Base-by-base conservation (phyloP, 30 jellyfish, hydroid and myxozoan genomes). In the Chironex yamaguchii region DNA sequence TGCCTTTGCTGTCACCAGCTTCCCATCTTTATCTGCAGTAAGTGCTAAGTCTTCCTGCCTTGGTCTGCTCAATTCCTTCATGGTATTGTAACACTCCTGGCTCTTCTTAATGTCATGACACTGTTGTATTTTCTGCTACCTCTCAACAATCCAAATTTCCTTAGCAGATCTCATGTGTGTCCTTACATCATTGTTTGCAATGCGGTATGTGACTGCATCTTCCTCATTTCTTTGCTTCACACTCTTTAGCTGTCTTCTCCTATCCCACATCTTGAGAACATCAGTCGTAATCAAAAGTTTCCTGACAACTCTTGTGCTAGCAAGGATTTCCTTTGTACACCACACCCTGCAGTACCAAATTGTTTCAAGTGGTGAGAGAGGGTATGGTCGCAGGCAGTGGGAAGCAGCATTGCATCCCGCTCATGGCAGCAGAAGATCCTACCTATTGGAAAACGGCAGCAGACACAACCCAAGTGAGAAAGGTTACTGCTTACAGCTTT, bases 281-380 rank as follows among this genome's bases (percentile, higher is more conserved):
- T 62, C 84, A 9, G 12, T 24, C n/a, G 84, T 79, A 26, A 79
- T 79, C 90, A 68, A 79, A 3, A 69, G 90, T 79, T 36, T 33
- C 85, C 36, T 79, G 71, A 36, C 63, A 29, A 6, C 26, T 54
- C 82, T 58, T 17, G 54, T 54, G 27, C 63, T 79, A 12, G 64
- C 79, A 17, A 49, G 78, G 34, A n/a, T 75, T 30, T 52, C 49
- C 79, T 48, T 50, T 36, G 88, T 76, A 20, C 34, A 22, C 29
- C 53, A 29, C 27, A 35, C 49, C 49, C 29, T 26, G 34, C n/a
- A n/a, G n/a, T n/a, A n/a, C n/a, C n/a, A n/a, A n/a, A n/a, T n/a
- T n/a, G n/a, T n/a, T n/a, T n/a, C n/a, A n/a, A n/a, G n/a, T n/a
- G n/a, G n/a, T n/a, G n/a, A n/a, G n/a, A n/a, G n/a, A n/a, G n/a